Conservation (phyloP, 2,797 vertebrate genomes). For the Cynopterus sphinx region DNA sequence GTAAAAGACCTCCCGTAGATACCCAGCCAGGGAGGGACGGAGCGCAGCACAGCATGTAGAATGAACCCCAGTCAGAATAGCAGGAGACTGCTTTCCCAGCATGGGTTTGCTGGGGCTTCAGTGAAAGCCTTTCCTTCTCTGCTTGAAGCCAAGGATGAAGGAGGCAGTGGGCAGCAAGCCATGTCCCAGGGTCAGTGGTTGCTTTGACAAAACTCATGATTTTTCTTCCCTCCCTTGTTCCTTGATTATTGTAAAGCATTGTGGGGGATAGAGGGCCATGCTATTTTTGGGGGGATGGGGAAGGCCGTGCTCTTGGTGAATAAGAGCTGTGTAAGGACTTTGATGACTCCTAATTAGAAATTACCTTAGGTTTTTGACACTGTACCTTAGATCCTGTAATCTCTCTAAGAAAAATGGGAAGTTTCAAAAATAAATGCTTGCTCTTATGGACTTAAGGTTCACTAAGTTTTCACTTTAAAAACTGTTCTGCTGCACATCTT, state of each 20-base stretch:
- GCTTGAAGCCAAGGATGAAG: slow-evolving; percentile 69
- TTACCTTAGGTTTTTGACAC: background rate
- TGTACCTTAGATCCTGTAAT: background rate
- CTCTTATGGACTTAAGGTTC: background rate
- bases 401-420: background rate
- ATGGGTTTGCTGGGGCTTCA: background rate
- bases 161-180: slow-evolving; percentile 69
- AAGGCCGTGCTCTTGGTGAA: background rate
- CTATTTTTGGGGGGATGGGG: background rate
- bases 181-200: slow-evolving; percentile 53
- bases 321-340: background rate
- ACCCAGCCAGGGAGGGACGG: background rate
- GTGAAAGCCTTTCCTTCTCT: background rate
- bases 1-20: background rate
- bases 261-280: background rate
- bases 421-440: slow-evolving; percentile 11
- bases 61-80: background rate
- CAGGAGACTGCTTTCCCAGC: background rate
- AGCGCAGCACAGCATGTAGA: background rate
- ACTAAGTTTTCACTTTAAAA: slow-evolving; percentile 51
- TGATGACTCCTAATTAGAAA: background rate
- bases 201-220: background rate
- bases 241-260: background rate
- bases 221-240: background rate
- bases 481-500: slow-evolving; percentile 30